phyloP scores from a whole-genome alignment of 2,113 vertebrate genomes.

The Tricholaema leucomelas region DNA sequence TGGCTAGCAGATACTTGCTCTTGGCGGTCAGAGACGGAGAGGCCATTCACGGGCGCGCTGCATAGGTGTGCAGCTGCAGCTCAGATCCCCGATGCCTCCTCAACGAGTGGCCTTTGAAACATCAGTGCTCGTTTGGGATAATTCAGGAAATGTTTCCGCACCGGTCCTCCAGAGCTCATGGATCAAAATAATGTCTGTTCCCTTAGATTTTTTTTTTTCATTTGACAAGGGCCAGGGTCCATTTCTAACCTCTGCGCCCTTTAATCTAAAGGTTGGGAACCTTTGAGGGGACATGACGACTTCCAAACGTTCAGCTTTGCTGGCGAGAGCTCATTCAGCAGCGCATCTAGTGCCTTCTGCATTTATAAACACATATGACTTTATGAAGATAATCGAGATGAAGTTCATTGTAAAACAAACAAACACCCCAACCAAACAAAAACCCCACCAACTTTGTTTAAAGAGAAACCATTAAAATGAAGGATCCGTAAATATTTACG shows the following conservation, averaged over 20 bases:
- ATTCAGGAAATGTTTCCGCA: not conserved
- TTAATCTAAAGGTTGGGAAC: not conserved
- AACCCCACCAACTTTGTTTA: slow-evolving; percentile 40
- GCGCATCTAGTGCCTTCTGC: not conserved
- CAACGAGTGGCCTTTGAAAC: not conserved
- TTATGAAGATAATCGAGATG: slow-evolving; percentile 76
- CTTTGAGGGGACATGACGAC: not conserved
- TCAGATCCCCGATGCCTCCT: accelerated
- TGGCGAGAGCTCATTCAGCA: not conserved
- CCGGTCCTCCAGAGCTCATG: not conserved
- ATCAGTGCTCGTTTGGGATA: not conserved
- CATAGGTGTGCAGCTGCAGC: not conserved
- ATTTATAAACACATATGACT: slow-evolving; percentile 50
- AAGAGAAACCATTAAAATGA: slow-evolving; percentile 61
- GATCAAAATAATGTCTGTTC: not conserved
- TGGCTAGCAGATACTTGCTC: accelerated
- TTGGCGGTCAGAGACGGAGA: accelerated
- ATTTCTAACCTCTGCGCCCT: not conserved
- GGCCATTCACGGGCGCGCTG: not conserved
- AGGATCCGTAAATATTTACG: slow-evolving; percentile 64
- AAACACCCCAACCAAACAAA: too few species aligned
- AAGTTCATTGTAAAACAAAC: slow-evolving; percentile 79
- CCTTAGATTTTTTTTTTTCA: accelerated
- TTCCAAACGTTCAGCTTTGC: not conserved
- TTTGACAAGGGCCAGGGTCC: not conserved